Evolutionary conservation across 2,888 invertebrate species (phyloP).

Genomic region (Phymatocera aterrima): DNA sequence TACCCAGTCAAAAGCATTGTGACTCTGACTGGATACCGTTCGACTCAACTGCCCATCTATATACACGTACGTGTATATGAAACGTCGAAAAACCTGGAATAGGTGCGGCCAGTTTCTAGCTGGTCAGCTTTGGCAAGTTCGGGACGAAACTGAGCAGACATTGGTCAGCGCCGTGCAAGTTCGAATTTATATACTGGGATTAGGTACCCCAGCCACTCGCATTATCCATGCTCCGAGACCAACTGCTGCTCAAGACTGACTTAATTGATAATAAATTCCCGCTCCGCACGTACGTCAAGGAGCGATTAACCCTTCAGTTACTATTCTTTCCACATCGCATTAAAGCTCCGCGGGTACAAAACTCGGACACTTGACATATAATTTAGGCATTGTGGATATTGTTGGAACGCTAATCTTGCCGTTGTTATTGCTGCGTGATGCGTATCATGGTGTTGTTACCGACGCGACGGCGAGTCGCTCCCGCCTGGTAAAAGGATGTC

Average conservation of each 20-base stretch:
- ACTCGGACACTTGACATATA: not conserved
- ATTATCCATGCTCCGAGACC: not conserved
- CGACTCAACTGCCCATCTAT: not conserved
- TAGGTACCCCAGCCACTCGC: not conserved
- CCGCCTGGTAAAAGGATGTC: not conserved
- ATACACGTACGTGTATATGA: not conserved
- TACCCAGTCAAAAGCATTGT: not conserved
- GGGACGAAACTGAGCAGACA: not conserved
- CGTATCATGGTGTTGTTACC: not conserved
- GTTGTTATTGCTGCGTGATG: not conserved
- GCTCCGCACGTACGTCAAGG: not conserved
- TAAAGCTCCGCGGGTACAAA: not conserved
- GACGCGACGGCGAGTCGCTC: not conserved
- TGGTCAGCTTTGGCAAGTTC: not conserved
- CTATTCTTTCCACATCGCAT: not conserved
- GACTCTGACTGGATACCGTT: not conserved
- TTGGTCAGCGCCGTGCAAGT: not conserved
- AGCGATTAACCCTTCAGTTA: slow-evolving; percentile 5
- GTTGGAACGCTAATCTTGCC: not conserved
- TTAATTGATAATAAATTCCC: not conserved
- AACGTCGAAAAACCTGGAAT: not conserved
- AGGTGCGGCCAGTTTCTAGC: not conserved
- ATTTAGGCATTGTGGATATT: not conserved
- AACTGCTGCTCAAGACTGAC: not conserved
- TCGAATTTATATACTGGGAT: not conserved